A percentile compares a stretch with the other conserved stretches of the same genome.
Conservation (phyloP, 2,113 vertebrate species). For the Steatornis caripensis region DNA sequence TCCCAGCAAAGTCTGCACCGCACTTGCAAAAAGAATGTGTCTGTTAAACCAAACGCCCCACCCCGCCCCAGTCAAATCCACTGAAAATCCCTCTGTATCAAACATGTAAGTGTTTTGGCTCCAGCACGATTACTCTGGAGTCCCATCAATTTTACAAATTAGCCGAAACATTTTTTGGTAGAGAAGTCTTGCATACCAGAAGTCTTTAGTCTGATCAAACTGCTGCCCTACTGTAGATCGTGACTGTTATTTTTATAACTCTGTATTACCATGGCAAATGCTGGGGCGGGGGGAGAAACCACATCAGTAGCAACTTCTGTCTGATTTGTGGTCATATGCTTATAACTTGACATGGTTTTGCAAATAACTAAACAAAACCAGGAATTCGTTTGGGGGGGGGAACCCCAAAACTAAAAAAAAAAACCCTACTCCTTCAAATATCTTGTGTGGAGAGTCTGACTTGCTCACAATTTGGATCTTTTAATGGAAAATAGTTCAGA, state of each 20-base stretch:
- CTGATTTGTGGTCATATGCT: slow-evolving; percentile 49
- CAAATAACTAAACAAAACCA: slow-evolving; percentile 37
- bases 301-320: slow-evolving; percentile 60
- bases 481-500: background rate
- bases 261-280: background rate
- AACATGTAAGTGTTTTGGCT: slow-evolving; percentile 43
- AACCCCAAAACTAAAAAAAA: background rate
- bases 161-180: slow-evolving; percentile 31
- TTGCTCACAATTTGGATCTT: background rate
- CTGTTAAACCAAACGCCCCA: background rate
- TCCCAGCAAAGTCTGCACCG: background rate
- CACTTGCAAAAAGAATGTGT: slow-evolving; percentile 40
- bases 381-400: background rate
- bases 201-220: slow-evolving; percentile 35
- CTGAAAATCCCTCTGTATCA: slow-evolving; percentile 48
- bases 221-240: slow-evolving; percentile 13
- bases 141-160: slow-evolving; percentile 56
- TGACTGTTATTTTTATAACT: slow-evolving; percentile 14
- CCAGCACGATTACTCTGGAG: background rate
- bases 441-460: background rate
- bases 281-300: background rate
- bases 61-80: slow-evolving; percentile 8
- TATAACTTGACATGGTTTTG: slow-evolving; percentile 49
- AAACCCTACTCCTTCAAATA: background rate
- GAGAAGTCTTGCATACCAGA: slow-evolving; percentile 30